Base-by-base conservation (phyloP, 1,140 invertebrate genomes). In the Papilio machaon region DNA sequence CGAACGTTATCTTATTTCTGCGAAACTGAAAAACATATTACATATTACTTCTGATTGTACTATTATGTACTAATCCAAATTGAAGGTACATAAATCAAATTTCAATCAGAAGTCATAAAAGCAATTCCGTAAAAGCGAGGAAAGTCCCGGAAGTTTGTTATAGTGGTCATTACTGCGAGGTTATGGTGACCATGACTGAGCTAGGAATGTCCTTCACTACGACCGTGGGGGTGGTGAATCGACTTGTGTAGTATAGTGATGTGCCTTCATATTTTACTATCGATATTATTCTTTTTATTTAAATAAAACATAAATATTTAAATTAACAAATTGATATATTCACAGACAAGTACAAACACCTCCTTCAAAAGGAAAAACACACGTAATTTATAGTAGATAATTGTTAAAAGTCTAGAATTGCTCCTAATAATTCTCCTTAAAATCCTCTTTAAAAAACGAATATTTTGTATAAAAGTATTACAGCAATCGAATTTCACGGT, bases 181-280 rank as follows among this genome's bases (percentile, higher is more conserved):
- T 82, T 84, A 60, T 52, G 52, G 79, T 75, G 85, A 77, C 87
- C 87, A 81, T 88, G 87, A 86, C 84, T 81, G 80, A 81, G 76
- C 84, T 80, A 84, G 81, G 84, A 77, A 74, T 54, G 84, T 84
- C 85, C 85, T 85, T 86, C 79, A 77, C 30, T 23, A 43, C 46
- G 46, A 30, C 46, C 46, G 52, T 47, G 43, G 74, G 46, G 47
- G 74, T 76, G 19, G 74, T 76, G 74, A 76, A 46, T 76, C 13
- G 74, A 49, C 74, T 76, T 35, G 10, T 23, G 23, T 23, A 38
- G 30, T 30, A 1, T 75, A 75, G 73, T 54, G 74, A 23, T 15
- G 74, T 76, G 13, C 74, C 8, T 54, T 54, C 10, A 54, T 13
- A n/a, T 74, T 46, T 9, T 15, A 30, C 13, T 76, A 52, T 76